Conservation (phyloP, 37 sponge, comb jelly and placozoan species). For the Crambe crambe region DNA sequence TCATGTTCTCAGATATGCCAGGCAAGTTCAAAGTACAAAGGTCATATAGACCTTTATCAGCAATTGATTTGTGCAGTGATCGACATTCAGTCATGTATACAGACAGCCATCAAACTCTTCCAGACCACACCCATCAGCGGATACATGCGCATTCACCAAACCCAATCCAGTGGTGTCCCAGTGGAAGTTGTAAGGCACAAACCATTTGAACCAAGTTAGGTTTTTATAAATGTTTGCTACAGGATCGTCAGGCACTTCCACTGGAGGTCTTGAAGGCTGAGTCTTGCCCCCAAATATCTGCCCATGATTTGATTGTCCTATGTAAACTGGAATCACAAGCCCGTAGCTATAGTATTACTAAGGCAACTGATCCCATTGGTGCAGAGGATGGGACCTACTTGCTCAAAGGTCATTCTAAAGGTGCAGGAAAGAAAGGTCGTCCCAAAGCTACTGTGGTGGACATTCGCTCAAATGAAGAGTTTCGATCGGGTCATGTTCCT, state of each 20-base stretch:
- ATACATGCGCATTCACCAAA: slow-evolving; percentile 53
- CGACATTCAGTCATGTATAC: slow-evolving; percentile 81
- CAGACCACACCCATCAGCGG: slow-evolving; percentile 77
- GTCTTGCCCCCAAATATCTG: slow-evolving; percentile 75
- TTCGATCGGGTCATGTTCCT: slow-evolving; percentile 72
- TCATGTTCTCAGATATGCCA: slow-evolving; percentile 98
- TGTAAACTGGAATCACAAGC: slow-evolving; percentile 54
- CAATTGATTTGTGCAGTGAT: slow-evolving; percentile 62
- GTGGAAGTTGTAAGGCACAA: slow-evolving; percentile 64
- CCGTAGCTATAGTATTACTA: slow-evolving; percentile 26
- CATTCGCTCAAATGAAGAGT: slow-evolving; percentile 77
- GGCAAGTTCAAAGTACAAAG: too few species aligned
- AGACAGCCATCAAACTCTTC: slow-evolving; percentile 52
- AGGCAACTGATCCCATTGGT: not conserved
- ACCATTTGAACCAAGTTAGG: too few species aligned
- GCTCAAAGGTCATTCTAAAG: not conserved
- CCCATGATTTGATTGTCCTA: slow-evolving; percentile 68
- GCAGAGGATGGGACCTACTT: not conserved
- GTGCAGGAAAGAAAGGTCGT: slow-evolving; percentile 24
- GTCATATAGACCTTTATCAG: too few species aligned
- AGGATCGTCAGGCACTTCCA: slow-evolving; percentile 62
- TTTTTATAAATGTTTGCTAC: too few species aligned
- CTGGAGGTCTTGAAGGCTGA: slow-evolving; percentile 38
- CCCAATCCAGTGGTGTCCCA: slow-evolving; percentile 31
- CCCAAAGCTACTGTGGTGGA: slow-evolving; percentile 67